phyloP scores from a whole-genome alignment of 2,113 vertebrate species.

The Sapayoa aenigma region DNA sequence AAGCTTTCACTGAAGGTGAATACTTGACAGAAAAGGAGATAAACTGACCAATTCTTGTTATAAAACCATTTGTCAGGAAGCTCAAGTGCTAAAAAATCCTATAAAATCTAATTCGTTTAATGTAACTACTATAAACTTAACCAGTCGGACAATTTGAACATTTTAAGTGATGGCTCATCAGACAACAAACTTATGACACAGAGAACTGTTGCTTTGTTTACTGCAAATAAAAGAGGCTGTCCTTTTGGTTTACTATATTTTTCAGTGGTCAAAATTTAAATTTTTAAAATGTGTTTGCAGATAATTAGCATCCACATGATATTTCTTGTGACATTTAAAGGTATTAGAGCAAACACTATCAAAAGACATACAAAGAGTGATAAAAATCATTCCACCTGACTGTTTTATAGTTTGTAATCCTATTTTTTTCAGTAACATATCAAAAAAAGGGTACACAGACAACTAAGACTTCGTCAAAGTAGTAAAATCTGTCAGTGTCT shows the following conservation, averaged over 20 bases:
- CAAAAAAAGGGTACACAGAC: background rate
- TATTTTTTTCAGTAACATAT: background rate
- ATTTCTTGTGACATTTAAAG: background rate
- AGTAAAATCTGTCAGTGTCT: background rate
- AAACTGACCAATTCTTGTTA: slow-evolving; percentile 55
- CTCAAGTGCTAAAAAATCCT: background rate
- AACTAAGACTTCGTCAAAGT: background rate
- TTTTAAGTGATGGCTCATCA: background rate
- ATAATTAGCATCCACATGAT: background rate
- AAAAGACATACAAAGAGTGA: background rate
- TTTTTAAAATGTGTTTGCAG: background rate
- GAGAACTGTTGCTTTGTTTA: background rate
- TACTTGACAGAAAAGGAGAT: slow-evolving; percentile 58
- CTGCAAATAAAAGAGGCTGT: background rate
- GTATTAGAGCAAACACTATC: background rate
- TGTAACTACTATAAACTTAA: background rate
- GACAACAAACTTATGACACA: background rate
- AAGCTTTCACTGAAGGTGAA: slow-evolving; percentile 64
- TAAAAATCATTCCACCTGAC: background rate
- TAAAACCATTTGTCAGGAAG: slow-evolving; percentile 49
- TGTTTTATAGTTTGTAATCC: background rate
- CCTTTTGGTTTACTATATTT: background rate
- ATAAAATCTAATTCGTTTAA: slow-evolving; percentile 34
- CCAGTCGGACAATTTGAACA: background rate
- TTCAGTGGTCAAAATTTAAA: background rate